Percentiles rank a stretch among this genome's conserved stretches.
Evolutionary conservation across 2,888 invertebrate species (phyloP).

Genomic region (Desoria tigrina): DNA sequence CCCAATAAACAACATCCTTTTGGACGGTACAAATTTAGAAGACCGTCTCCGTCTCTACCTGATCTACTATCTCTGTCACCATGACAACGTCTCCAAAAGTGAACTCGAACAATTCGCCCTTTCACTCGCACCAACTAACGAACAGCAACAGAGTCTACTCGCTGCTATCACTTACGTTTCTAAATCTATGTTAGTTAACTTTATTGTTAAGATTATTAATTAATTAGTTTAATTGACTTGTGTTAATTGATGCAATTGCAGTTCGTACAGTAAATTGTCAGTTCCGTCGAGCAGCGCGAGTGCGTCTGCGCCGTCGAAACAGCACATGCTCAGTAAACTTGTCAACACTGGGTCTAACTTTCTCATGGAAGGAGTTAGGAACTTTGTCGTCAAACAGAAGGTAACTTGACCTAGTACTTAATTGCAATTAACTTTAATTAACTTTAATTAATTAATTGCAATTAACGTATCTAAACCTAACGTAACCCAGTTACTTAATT

Average conservation of each 20-base stretch:
- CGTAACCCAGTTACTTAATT: too few species aligned
- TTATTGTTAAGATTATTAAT: too few species aligned
- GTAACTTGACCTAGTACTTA: too few species aligned
- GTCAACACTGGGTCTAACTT: constrained; percentile 90
- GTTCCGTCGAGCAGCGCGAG: too few species aligned
- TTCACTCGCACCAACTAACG: constrained; percentile 77
- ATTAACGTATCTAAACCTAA: too few species aligned
- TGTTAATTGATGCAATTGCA: too few species aligned
- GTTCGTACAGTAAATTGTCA: constrained; percentile 78
- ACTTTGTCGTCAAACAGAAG: constrained; percentile 96
- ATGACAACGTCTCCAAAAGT: constrained; percentile 56
- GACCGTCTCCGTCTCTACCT: constrained; percentile 92
- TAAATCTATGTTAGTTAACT: too few species aligned
- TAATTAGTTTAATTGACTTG: too few species aligned
- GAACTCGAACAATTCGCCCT: constrained; percentile 80
- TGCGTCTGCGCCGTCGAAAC: constrained; percentile 55
- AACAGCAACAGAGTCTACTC: constrained; percentile 57
- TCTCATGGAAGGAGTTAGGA: constrained; percentile 99
- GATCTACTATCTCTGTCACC: constrained; percentile 74
- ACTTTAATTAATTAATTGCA: too few species aligned
- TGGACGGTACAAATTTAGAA: constrained; percentile 80
- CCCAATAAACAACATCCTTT: constrained; percentile 65
- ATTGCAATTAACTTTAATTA: too few species aligned
- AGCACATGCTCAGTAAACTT: constrained; percentile 92
- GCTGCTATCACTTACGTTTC: too few species aligned